Percentiles rank a stretch among this genome's conserved stretches.
These are phyloP conservation scores for Cylloceria caligata DNA, from an alignment of 2,888 invertebrate genomes.

Conservation along the genomic window DNA sequence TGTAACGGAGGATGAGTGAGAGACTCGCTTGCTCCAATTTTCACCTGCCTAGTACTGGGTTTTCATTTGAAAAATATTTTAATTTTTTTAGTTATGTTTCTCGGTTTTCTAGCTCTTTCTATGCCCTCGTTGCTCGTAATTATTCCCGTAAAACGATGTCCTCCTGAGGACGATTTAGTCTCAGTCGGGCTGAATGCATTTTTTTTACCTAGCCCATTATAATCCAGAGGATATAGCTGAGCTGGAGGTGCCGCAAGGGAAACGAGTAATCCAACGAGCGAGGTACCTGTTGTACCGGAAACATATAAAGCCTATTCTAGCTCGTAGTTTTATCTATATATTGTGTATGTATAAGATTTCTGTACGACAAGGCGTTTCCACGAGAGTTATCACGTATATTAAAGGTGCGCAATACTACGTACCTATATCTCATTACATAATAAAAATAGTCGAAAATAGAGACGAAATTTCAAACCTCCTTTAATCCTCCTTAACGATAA, in stretches of 20 bases:
- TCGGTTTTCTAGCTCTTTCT: not conserved
- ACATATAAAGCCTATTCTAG: constrained; percentile 13
- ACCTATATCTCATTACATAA: not conserved
- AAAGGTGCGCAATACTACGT: constrained; percentile 30
- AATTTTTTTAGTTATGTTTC: not conserved
- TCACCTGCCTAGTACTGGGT: constrained; percentile 8
- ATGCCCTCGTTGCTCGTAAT: constrained; percentile 22
- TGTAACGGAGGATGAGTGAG: constrained; percentile 6
- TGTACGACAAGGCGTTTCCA: constrained; percentile 43
- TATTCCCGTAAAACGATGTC: constrained; percentile 54
- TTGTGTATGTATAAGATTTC: constrained; percentile 56
- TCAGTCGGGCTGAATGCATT: constrained; percentile 26
- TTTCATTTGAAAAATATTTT: constrained; percentile 26
- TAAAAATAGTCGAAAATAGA: no score
- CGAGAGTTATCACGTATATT: constrained; percentile 36
- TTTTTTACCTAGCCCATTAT: constrained; percentile 44
- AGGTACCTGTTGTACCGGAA: constrained; percentile 44
- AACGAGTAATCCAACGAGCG: constrained; percentile 31
- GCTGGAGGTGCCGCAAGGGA: constrained; percentile 9
- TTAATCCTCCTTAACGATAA: no score
- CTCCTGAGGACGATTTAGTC: constrained; percentile 50
- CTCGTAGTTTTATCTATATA: constrained; percentile 24
- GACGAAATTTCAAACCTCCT: no score
- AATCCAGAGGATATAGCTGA: constrained; percentile 12
- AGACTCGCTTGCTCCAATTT: constrained; percentile 18